Evolutionary conservation across 2,113 vertebrate species (phyloP), one percentile per base, ranked within the genome.

Genomic region (Leiothrix lutea): DNA sequence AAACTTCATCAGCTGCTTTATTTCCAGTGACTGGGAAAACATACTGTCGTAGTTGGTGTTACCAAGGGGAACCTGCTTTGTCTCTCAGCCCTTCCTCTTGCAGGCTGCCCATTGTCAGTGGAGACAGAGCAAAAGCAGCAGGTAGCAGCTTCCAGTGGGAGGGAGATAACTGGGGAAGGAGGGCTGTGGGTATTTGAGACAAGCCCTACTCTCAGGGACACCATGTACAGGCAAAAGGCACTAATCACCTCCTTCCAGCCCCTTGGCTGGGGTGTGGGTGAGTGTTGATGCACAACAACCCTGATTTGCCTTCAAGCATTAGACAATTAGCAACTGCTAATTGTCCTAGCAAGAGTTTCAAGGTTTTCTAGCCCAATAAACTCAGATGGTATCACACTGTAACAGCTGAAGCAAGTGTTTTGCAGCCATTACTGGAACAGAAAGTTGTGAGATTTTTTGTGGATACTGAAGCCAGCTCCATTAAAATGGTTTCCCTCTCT

Each of bases 211-310:
- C 54, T 65, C 50, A 22, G 28, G 29, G 66, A 7, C 5, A 3
- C 28, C 6, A n/a, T 1, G 3, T 2, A 18, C 26, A 33, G 51
- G 38, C 61, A 70, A 35, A 57, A 12, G 47, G 65, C 1, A 1
- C 1, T 22, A 1, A 42, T 20, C 25, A 6, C 31, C 64, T 81
- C 40, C 36, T 44, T 36, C 35, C 36, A 16, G 0, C 26, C 33
- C 54, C 35, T 35, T 16, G 64, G 8, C 66, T 22, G 6, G 61
- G 51, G 11, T 24, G 24, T 9, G 33, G 14, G 17, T 25, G 62
- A 35, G 33, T 20, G 23, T 7, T 42, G 42, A 19, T 45, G 64
- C 29, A 67, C 47, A 71, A 7, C 47, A 64, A 4, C 29, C 4
- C 24, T 31, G 20, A 45, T 89, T 91, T 69, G 36, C 51, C 45